Conservation (phyloP, 2,113 vertebrate species). For the Microtus richardsoni region DNA sequence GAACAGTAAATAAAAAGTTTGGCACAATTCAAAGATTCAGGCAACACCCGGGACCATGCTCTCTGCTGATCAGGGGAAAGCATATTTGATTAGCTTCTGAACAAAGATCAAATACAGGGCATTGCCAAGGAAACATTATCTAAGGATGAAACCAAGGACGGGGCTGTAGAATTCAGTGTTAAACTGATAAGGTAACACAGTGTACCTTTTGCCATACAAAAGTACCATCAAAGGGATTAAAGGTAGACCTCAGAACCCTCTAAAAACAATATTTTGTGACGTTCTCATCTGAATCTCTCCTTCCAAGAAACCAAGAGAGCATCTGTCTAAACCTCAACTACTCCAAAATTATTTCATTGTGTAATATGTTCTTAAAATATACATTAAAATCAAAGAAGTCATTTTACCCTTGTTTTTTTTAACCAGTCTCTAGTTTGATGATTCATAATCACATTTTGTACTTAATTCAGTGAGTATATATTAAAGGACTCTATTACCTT, state of each 20-base stretch:
- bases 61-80: background rate
- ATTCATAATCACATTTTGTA: conserved; percentile 33
- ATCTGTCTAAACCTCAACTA: conserved; percentile 29
- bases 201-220: background rate
- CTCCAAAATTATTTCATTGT: background rate
- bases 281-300: background rate
- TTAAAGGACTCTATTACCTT: background rate
- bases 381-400: background rate
- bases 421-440: background rate
- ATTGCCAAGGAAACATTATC: conserved; percentile 46
- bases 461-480: background rate
- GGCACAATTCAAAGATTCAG: background rate
- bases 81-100: conserved; percentile 3
- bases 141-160: conserved; percentile 24
- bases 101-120: background rate
- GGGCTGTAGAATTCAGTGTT: background rate
- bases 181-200: background rate
- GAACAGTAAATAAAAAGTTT: background rate
- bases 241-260: background rate
- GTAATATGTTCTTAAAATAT: conserved; percentile 5
- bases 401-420: conserved; percentile 12
- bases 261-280: background rate
- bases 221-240: background rate
- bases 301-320: conserved; percentile 4
- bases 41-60: background rate